These are phyloP conservation scores for Campoplex nolae DNA, from an alignment of 2,888 invertebrate species.

Conservation along the genomic window DNA sequence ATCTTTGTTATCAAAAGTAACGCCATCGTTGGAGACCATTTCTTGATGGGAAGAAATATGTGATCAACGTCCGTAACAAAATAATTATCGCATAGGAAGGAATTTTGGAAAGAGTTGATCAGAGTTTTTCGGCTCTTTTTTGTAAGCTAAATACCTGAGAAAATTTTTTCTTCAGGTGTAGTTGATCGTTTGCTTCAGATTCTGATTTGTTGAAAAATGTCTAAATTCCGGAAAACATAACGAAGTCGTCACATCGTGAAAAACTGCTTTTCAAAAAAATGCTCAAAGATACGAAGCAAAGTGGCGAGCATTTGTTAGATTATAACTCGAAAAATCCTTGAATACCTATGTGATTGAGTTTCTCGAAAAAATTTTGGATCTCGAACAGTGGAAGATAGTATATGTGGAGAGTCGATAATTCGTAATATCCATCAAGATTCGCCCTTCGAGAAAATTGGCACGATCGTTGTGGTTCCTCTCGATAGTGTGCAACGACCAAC, in stretches of 20 bases:
- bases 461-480: conserved; percentile 56
- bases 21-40: too few species aligned
- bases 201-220: background rate
- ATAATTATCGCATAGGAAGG: too few species aligned
- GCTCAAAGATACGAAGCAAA: background rate
- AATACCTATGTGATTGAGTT: conserved; percentile 6
- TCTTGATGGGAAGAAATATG: too few species aligned
- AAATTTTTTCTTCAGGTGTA: too few species aligned
- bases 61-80: too few species aligned
- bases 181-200: too few species aligned
- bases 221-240: background rate
- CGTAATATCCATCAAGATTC: conserved; percentile 53
- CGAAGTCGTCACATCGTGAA: background rate
- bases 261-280: background rate
- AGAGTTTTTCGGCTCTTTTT: too few species aligned
- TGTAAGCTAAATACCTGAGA: too few species aligned
- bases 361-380: conserved; percentile 12
- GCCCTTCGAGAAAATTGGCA: conserved; percentile 63
- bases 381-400: background rate
- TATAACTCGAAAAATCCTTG: background rate
- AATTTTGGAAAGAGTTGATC: too few species aligned
- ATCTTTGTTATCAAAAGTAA: background rate
- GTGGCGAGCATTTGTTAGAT: background rate
- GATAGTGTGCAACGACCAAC: conserved; percentile 61
- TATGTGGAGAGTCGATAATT: conserved; percentile 57